Percentiles rank a stretch among this genome's conserved stretches.
Evolutionary conservation across 2,888 invertebrate species (phyloP).

Genomic region (Synergus umbraculus): DNA sequence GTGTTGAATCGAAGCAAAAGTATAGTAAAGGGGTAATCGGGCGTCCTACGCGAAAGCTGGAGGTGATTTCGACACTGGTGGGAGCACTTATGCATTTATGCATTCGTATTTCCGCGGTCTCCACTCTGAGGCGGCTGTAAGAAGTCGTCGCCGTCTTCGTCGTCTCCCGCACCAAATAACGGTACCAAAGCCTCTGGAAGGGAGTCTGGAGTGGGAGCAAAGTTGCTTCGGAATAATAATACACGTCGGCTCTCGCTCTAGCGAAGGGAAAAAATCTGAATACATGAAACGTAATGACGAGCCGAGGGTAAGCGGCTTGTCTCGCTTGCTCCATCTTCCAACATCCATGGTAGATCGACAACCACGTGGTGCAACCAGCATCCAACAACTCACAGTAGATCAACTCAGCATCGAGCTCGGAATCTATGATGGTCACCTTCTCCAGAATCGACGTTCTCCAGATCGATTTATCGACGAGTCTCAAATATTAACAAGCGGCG

Average conservation of each 20-base stretch:
- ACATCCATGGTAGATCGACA: conserved; percentile 18
- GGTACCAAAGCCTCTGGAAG: conserved; percentile 59
- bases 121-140: conserved; percentile 62
- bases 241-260: conserved; percentile 67
- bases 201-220: conserved; percentile 66
- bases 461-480: conserved; percentile 35
- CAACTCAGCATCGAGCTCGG: conserved; percentile 6
- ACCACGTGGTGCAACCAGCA: conserved; percentile 19
- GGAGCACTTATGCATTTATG: conserved; percentile 77
- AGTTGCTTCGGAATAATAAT: conserved; percentile 76
- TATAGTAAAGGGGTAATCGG: conserved; percentile 50
- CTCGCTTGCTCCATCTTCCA: conserved; percentile 22
- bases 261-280: conserved; percentile 74
- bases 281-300: conserved; percentile 76
- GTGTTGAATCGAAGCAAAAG: conserved; percentile 46
- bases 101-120: conserved; percentile 76
- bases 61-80: conserved; percentile 49
- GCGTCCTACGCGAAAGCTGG: conserved; percentile 49
- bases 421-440: conserved; percentile 36
- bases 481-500: conserved; percentile 35
- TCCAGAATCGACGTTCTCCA: not conserved
- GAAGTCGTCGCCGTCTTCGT: conserved; percentile 65
- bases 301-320: conserved; percentile 61
- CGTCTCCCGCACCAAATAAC: conserved; percentile 57
- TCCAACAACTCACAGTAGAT: not conserved